Evolutionary conservation across 2,888 invertebrate species (phyloP), one percentile per base, ranked within the genome.

Genomic region (Drosophila formosana): DNA sequence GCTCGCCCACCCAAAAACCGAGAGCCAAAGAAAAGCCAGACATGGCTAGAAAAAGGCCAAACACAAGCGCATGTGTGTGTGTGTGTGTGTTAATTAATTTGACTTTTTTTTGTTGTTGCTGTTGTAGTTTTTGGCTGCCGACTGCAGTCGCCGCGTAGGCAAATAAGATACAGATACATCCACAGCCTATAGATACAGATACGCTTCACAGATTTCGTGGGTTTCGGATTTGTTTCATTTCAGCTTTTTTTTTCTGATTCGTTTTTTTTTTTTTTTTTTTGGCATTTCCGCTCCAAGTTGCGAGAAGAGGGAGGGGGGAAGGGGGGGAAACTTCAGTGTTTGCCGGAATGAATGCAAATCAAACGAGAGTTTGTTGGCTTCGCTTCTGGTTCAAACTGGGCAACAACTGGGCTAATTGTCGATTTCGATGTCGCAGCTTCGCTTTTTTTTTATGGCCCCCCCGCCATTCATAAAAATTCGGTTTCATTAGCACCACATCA

Each of bases 41-140:
- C 43, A 34, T 23, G 51, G 68, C 78, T 58, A 69, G 58, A 78
- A 73, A 75, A 75, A 60, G 64, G 57, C 61, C 74, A 65, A 72
- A 58, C 23, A 30, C 11, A 34, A 34, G 51, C 23, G 18, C 39
- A 9, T 52, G 55, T 53, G 52, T 75, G 61, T 75, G 66, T 75
- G 61, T 72, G 66, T 85, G 78, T 78, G 73, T 79, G 85, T 87
- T 79, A 79, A 81, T 86, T 81, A 81, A 81, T 81, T 81, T 80
- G 80, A 66, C 73, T 69, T 46, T 60, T 50, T 73, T 55, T 52
- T 30, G 28, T 37, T 37, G 45, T 30, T 28, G 18, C 18, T 57
- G 52, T 7, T 56, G 9, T 32, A 47, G 30, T 47, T 30, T 47
- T 57, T 23, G 74, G 30, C 71, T 76, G 76, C 63, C 37, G 61